phyloP scores from a whole-genome alignment of 2,888 invertebrate species.

The Rhaphigaster nebulosa region DNA sequence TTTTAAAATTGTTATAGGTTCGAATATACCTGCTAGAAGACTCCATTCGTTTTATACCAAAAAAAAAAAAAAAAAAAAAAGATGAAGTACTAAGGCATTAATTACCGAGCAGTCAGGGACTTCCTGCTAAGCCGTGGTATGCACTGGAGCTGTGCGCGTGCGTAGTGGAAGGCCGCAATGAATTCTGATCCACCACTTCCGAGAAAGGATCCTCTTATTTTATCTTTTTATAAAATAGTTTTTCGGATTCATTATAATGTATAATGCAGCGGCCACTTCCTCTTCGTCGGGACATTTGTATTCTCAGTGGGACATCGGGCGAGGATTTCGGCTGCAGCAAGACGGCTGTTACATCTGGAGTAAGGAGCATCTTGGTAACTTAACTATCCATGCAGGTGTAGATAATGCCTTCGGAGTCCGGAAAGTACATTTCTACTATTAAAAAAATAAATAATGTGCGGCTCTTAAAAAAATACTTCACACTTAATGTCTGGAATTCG shows the following conservation, averaged over 20 bases:
- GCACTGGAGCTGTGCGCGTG: neutral
- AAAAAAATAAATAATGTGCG: neutral
- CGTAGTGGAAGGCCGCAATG: neutral
- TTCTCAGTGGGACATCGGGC: neutral
- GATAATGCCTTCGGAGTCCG: neutral
- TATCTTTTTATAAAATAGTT: conserved; percentile 46
- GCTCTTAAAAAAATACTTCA: too few species aligned
- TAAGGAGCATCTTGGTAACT: neutral
- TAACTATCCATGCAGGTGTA: neutral
- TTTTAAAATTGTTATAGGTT: too few species aligned
- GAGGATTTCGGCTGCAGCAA: conserved; percentile 2
- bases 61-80: neutral
- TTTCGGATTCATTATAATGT: conserved; percentile 47
- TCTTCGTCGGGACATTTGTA: neutral
- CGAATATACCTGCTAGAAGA: too few species aligned
- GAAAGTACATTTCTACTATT: neutral
- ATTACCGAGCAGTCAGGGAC: neutral
- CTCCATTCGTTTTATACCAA: too few species aligned
- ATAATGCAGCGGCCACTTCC: conserved; percentile 35
- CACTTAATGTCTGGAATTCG: too few species aligned
- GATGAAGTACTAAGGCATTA: neutral
- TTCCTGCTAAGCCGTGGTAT: neutral
- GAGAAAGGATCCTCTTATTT: conserved; percentile 24
- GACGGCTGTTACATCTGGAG: conserved; percentile 30
- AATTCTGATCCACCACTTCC: conserved; percentile 36